Conservation (phyloP, 2,113 vertebrate genomes). For the Diglossa brunneiventris region DNA sequence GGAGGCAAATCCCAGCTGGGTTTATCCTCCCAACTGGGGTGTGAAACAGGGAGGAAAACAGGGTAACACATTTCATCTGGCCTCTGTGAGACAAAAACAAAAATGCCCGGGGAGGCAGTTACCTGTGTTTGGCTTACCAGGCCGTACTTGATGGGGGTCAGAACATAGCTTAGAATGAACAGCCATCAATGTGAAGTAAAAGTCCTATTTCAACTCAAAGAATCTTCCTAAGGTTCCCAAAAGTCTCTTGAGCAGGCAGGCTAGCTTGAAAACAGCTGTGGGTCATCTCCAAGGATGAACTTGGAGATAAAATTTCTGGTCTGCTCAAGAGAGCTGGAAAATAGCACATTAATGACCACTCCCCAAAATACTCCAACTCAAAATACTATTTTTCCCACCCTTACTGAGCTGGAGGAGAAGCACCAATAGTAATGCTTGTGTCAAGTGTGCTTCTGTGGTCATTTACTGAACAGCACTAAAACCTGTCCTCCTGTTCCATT, state of each 20-base stretch:
- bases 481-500: rapidly evolving
- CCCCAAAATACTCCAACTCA: neutral
- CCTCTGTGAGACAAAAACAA: rapidly evolving
- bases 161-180: neutral
- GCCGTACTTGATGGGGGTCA: rapidly evolving
- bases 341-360: neutral
- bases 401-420: neutral
- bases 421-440: neutral
- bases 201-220: neutral
- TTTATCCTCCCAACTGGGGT: neutral
- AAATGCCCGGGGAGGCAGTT: too few relatives aligned
- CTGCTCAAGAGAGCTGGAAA: neutral
- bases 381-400: neutral
- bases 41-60: rapidly evolving
- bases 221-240: neutral
- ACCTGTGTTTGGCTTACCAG: neutral
- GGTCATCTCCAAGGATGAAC: neutral
- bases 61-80: neutral
- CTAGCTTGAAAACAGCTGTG: neutral
- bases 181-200: rapidly evolving
- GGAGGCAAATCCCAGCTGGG: rapidly evolving
- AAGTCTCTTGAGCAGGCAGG: neutral
- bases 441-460: neutral
- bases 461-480: neutral
- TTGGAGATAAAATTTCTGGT: neutral